Evolutionary conservation across 1,140 invertebrate species (phyloP).

Genomic region (Littorina saxatilis): DNA sequence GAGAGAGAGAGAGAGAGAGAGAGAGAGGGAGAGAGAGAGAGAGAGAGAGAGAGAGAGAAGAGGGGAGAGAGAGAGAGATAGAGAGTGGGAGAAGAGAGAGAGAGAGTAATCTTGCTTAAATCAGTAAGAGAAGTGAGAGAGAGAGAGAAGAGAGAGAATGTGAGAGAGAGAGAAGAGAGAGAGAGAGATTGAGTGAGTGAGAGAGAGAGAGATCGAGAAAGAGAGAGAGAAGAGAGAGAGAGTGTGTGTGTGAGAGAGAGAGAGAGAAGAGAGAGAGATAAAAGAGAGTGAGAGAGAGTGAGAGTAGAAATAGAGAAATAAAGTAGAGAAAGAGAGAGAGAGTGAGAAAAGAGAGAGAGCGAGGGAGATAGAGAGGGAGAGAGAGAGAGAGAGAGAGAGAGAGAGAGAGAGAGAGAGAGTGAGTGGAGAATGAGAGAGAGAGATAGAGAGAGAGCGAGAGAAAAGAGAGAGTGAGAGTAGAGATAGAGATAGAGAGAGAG

Average conservation of each 20-base stretch:
- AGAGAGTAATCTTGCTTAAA: background rate
- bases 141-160: no score
- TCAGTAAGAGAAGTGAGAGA: slow-evolving; percentile 14
- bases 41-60: slow-evolving; percentile 21
- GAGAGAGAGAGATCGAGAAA: no score
- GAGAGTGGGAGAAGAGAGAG: slow-evolving; percentile 25
- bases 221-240: slow-evolving; percentile 11
- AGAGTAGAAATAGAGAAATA: background rate
- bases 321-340: background rate
- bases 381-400: background rate
- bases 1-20: background rate
- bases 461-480: background rate
- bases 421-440: background rate
- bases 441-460: background rate
- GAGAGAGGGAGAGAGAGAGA: background rate
- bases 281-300: background rate
- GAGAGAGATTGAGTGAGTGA: no score
- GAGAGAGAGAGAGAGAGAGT: no score
- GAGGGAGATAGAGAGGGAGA: background rate
- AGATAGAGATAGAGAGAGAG: background rate
- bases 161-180: no score
- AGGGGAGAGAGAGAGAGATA: slow-evolving; percentile 14
- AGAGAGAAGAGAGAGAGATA: background rate
- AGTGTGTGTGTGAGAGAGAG: background rate
- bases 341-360: background rate